These are phyloP conservation scores for Palythoa caribaeorum DNA, from an alignment of 92 coral and sea anemone species.

Conservation along the genomic window DNA sequence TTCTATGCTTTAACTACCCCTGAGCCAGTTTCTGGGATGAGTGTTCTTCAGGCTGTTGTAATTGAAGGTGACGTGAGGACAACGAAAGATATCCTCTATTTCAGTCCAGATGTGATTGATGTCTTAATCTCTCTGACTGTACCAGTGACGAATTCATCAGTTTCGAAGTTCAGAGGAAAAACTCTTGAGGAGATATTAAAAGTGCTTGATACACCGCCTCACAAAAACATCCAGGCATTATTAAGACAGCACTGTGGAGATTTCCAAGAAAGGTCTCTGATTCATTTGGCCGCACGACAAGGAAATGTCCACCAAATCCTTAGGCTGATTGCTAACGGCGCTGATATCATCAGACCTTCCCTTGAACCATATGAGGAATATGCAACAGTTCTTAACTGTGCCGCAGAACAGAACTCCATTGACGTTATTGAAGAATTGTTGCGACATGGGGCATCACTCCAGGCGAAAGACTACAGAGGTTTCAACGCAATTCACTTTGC, in stretches of 20 bases:
- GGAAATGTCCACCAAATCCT: neutral
- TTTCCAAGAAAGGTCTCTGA: neutral
- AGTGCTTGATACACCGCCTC: neutral
- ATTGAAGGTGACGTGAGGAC: neutral
- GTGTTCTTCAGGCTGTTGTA: neutral
- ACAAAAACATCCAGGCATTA: too few species aligned
- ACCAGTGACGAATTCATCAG: neutral
- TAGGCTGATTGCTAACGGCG: neutral
- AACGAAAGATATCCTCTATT: neutral
- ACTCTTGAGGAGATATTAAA: neutral
- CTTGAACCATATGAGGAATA: neutral
- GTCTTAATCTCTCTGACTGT: neutral
- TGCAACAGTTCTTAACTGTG: neutral
- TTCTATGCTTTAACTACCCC: neutral
- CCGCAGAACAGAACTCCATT: neutral
- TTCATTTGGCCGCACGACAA: neutral
- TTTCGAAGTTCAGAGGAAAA: neutral
- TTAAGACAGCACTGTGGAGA: neutral
- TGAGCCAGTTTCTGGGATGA: neutral
- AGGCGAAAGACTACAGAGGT: neutral
- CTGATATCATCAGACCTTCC: neutral
- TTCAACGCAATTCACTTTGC: constrained; percentile 26
- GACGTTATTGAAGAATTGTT: neutral
- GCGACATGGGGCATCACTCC: neutral
- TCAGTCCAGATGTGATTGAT: neutral